Base-by-base conservation (phyloP, 2,888 invertebrate genomes). In the Tromatobia lineatoria region DNA sequence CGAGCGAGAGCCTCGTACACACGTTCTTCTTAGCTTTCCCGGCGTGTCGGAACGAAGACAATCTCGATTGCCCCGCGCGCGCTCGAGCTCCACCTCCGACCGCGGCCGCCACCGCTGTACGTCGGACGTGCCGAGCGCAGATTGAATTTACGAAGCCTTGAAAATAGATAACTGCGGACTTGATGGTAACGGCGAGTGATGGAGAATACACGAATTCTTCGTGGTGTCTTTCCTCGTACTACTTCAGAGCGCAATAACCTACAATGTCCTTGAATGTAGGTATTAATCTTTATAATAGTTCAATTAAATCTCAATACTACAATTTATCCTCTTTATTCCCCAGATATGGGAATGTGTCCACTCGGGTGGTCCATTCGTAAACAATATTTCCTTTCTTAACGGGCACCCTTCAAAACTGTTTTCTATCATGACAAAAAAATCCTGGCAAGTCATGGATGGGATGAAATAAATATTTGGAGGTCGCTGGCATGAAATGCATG, bases 131-230 rank as follows among this genome's bases (percentile, higher is more conserved):
- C 79, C 78, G 77, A 71, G 77, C 78, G 59, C 71, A 78, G 78
- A 85, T 85, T 85, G 82, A 85, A 85, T 82, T 82, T 75, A 75
- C 59, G 75, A 61, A 75, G 80, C 76, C 61, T 78, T 84, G 82
- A 82, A 81, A 75, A 81, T 85, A 74, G 84, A 81, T 78, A 80
- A 78, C 78, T 42, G 75, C 70, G 42, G 20, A 61, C 23, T 52
- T 34, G 64, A 50, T 50, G 20, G 34, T 50, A 47, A 47, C 61
- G n/a, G 11, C 13, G 61, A 64, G 61, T 23, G 64, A 75, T 47
- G 64, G 23, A 66, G 38, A 54, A 8, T 57, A 11, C 38, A 76
- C 20, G 20, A 29, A 47, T 80, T 25, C 66, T 52, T 52, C 34
- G 23, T 15, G 45, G 57, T 8, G 59, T 29, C 15, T 25, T 45